Conservation (phyloP, 2,113 vertebrate species). For the Neodontobutis hainanensis region DNA sequence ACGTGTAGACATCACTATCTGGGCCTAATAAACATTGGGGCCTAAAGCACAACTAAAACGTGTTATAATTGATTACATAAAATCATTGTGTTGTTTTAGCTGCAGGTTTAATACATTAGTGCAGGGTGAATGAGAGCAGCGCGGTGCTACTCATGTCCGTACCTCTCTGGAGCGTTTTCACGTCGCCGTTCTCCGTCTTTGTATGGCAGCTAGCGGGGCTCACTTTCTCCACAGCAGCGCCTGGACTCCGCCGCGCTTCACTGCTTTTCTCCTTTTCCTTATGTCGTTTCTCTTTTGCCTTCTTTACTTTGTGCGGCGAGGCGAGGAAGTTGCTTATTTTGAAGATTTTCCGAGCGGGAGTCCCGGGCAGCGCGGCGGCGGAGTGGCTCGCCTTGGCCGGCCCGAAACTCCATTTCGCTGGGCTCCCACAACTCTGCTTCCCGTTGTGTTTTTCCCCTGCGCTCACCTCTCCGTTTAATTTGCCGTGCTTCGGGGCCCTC, state of each 20-base stretch:
- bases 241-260: slow-evolving; percentile 75
- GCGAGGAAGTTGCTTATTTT: slow-evolving; percentile 82
- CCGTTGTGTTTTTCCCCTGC: slow-evolving; percentile 82
- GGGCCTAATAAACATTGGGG: slow-evolving; percentile 70
- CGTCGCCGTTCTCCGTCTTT: slow-evolving; percentile 79
- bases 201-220: slow-evolving; percentile 73
- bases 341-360: slow-evolving; percentile 74
- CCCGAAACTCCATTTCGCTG: slow-evolving; percentile 85
- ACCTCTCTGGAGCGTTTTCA: slow-evolving; percentile 73
- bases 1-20: slow-evolving; percentile 64
- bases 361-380: slow-evolving; percentile 54
- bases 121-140: background rate
- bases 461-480: slow-evolving; percentile 84
- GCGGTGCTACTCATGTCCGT: slow-evolving; percentile 18
- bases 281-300: slow-evolving; percentile 85
- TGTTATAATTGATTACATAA: slow-evolving; percentile 24
- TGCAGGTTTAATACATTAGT: background rate
- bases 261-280: slow-evolving; percentile 83
- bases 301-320: slow-evolving; percentile 78
- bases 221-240: slow-evolving; percentile 63
- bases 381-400: slow-evolving; percentile 77
- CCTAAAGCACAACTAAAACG: slow-evolving; percentile 40
- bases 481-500: slow-evolving; percentile 82
- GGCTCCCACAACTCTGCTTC: slow-evolving; percentile 82
- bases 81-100: rapidly evolving